Conservation (phyloP, 2,888 invertebrate species). For the Pediacus dermestoides region DNA sequence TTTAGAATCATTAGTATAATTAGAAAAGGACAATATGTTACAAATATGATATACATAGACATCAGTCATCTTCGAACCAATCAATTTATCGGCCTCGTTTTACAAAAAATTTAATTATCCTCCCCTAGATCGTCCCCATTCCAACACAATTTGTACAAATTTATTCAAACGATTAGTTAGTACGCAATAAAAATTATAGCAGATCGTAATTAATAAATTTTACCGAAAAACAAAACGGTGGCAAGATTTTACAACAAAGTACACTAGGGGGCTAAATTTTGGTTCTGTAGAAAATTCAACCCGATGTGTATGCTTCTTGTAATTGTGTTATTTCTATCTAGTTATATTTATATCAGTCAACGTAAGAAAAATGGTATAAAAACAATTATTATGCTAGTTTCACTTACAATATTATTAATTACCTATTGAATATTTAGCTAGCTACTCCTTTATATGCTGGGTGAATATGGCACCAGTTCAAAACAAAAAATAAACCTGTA, state of each 20-base stretch:
- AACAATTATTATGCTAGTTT: slow-evolving; percentile 33
- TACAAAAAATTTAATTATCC: too few species aligned
- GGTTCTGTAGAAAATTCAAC: too few species aligned
- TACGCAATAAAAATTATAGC: too few species aligned
- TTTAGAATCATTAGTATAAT: slow-evolving; percentile 35
- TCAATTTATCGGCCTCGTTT: too few species aligned
- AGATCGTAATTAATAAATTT: not conserved
- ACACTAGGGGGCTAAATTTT: too few species aligned
- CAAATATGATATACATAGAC: slow-evolving; percentile 38
- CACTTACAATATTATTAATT: slow-evolving; percentile 25
- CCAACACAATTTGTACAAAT: too few species aligned
- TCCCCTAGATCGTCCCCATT: too few species aligned
- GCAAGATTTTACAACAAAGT: slow-evolving; percentile 17
- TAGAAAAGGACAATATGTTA: slow-evolving; percentile 40
- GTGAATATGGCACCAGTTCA: slow-evolving; percentile 42
- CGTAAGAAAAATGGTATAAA: slow-evolving; percentile 35
- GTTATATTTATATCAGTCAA: slow-evolving; percentile 31
- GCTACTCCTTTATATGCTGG: slow-evolving; percentile 29
- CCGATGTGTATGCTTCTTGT: too few species aligned
- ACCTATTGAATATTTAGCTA: slow-evolving; percentile 25
- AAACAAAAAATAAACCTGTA: slow-evolving; percentile 27
- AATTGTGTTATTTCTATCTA: too few species aligned
- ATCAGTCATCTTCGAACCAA: slow-evolving; percentile 39
- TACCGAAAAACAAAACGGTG: slow-evolving; percentile 2
- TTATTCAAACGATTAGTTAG: too few species aligned